Evolutionary conservation across 2,888 invertebrate species (phyloP).

Genomic region (Trilocha varians): DNA sequence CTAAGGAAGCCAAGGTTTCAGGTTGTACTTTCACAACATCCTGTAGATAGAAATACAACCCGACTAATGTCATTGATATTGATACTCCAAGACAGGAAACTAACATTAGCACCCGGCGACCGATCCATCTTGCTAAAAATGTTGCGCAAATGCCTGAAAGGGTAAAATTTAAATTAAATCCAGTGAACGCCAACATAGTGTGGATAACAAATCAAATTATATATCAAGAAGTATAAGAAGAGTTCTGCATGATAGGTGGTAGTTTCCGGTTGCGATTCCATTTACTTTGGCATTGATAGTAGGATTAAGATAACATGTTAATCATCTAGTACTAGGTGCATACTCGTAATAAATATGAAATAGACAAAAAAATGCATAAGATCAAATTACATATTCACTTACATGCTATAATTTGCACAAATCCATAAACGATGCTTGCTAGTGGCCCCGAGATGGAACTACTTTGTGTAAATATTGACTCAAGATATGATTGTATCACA

Average conservation of each 20-base stretch:
- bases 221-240: no score
- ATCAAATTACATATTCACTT: no score
- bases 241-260: no score
- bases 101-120: slow-evolving; percentile 68
- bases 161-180: neutral
- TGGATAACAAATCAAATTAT: no score
- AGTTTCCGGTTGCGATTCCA: no score
- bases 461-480: slow-evolving; percentile 72
- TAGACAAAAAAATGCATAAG: no score
- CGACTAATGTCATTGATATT: slow-evolving; percentile 60
- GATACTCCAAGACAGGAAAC: slow-evolving; percentile 71
- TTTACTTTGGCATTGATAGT: no score
- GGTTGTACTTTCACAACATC: slow-evolving; percentile 41
- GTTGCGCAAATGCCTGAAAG: slow-evolving; percentile 61
- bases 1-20: slow-evolving; percentile 42
- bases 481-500: slow-evolving; percentile 75
- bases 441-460: slow-evolving; percentile 66
- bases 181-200: no score
- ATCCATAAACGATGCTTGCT: slow-evolving; percentile 74
- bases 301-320: no score
- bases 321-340: no score
- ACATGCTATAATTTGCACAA: slow-evolving; percentile 73
- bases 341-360: no score
- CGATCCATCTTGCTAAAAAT: slow-evolving; percentile 67
- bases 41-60: slow-evolving; percentile 70